A percentile compares a stretch with the other conserved stretches of the same genome.
These are phyloP conservation scores for Sogatella furcifera DNA, from an alignment of 1,140 invertebrate genomes.

Conservation along the genomic window DNA sequence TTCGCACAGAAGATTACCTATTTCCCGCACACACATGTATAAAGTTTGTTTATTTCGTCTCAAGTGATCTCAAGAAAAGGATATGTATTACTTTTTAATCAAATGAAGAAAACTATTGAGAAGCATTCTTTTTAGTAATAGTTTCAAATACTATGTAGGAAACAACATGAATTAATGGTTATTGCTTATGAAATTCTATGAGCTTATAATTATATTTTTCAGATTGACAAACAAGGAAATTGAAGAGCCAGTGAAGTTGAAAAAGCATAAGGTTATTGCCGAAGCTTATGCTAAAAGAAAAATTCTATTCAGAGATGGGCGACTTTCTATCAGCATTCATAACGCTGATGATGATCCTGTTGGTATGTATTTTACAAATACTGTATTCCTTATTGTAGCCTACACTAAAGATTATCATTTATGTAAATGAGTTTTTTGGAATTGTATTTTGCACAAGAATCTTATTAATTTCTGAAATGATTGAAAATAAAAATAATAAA, in stretches of 20 bases:
- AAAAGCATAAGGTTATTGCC: constrained; percentile 84
- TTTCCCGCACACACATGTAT: too few species aligned
- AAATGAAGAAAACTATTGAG: too few species aligned
- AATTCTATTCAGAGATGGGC: constrained; percentile 62
- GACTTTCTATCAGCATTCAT: constrained; percentile 75
- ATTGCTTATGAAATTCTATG: background rate
- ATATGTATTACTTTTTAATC: too few species aligned
- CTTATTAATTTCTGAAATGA: too few species aligned
- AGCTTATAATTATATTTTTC: constrained; percentile 5
- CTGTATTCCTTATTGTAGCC: too few species aligned
- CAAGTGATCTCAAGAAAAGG: too few species aligned
- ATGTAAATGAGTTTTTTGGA: too few species aligned
- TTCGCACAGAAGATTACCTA: too few species aligned
- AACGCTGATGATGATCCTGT: constrained; percentile 82
- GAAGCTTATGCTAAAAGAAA: constrained; percentile 81
- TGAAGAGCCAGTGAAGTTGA: constrained; percentile 58
- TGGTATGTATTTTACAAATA: constrained; percentile 36
- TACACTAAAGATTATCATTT: too few species aligned
- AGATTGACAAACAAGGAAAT: constrained; percentile 27
- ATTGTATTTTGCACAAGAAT: too few species aligned
- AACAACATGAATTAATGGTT: background rate
- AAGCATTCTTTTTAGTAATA: background rate
- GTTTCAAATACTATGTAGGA: background rate
- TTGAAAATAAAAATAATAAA: too few species aligned
- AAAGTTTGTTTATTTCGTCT: too few species aligned